Conservation (phyloP, 2,888 invertebrate genomes). For the Mesochorus sp. region DNA sequence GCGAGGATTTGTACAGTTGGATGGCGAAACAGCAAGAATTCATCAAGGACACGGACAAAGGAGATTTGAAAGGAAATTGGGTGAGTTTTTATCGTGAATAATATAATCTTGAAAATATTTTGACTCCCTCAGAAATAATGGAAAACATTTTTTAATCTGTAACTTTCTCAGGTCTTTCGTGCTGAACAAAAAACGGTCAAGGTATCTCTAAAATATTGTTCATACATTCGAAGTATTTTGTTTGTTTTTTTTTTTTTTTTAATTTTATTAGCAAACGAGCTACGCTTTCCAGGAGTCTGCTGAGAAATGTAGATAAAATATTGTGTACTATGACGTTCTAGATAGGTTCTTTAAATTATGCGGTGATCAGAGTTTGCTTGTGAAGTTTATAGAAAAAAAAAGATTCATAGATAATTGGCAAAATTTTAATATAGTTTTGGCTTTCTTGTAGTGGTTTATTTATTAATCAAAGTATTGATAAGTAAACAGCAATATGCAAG, state of each 20-base stretch:
- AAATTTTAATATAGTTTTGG: too few relatives aligned
- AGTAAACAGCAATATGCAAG: too few relatives aligned
- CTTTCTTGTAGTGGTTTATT: too few relatives aligned
- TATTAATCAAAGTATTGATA: too few relatives aligned
- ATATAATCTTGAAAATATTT: neutral
- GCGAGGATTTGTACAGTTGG: slow-evolving; percentile 97
- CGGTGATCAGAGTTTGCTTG: neutral
- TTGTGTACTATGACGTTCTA: neutral
- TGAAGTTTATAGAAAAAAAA: neutral
- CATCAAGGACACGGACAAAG: slow-evolving; percentile 81
- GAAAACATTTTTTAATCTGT: slow-evolving; percentile 20
- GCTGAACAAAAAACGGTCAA: slow-evolving; percentile 78
- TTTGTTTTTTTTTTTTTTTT: slow-evolving; percentile 7
- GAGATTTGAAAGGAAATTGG: slow-evolving; percentile 80
- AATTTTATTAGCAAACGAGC: neutral
- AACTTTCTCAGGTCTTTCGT: slow-evolving; percentile 77
- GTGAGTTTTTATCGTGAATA: slow-evolving; percentile 69
- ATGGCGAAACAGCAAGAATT: slow-evolving; percentile 95
- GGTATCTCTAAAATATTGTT: slow-evolving; percentile 70
- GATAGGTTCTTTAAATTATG: neutral
- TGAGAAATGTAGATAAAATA: slow-evolving; percentile 11
- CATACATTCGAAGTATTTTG: slow-evolving; percentile 20
- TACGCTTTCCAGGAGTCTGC: slow-evolving; percentile 16
- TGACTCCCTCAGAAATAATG: neutral
- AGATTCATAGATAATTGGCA: neutral